Percentiles rank a stretch among this genome's conserved stretches.
These are phyloP conservation scores for Sarcophaga carnaria DNA, from an alignment of 2,888 invertebrate species.

Conservation along the genomic window DNA sequence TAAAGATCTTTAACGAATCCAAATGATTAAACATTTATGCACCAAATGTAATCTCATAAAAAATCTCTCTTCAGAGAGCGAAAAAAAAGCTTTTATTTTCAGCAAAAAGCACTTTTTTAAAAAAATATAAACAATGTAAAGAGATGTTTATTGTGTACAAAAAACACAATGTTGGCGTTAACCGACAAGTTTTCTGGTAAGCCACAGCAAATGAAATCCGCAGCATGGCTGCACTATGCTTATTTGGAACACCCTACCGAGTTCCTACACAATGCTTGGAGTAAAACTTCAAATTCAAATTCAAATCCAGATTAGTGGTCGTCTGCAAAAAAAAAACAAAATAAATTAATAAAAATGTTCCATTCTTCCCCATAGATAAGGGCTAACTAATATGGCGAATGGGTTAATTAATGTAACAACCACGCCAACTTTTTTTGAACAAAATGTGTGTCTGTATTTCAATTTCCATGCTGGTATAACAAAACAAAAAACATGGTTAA, in stretches of 20 bases:
- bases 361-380: too few relatives aligned
- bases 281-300: too few relatives aligned
- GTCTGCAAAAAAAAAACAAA: too few relatives aligned
- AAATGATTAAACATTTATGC: slow-evolving; percentile 18
- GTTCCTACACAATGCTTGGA: too few relatives aligned
- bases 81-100: slow-evolving; percentile 29
- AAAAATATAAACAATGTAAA: neutral
- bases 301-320: too few relatives aligned
- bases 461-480: neutral
- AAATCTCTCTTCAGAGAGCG: neutral
- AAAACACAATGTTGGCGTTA: neutral
- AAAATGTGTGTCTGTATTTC: neutral
- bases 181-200: neutral
- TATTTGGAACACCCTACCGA: too few relatives aligned
- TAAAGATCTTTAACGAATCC: slow-evolving; percentile 24
- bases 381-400: too few relatives aligned
- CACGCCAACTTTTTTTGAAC: neutral
- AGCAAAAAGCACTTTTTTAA: slow-evolving; percentile 21
- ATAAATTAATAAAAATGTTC: too few relatives aligned
- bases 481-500: too few relatives aligned
- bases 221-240: too few relatives aligned
- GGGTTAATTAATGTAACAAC: too few relatives aligned
- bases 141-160: neutral
- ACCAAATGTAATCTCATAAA: neutral
- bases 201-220: too few relatives aligned